Percentiles rank a stretch among this genome's conserved stretches.
Conservation (phyloP, 2,888 invertebrate species). For the Amphimallon solstitiale region DNA sequence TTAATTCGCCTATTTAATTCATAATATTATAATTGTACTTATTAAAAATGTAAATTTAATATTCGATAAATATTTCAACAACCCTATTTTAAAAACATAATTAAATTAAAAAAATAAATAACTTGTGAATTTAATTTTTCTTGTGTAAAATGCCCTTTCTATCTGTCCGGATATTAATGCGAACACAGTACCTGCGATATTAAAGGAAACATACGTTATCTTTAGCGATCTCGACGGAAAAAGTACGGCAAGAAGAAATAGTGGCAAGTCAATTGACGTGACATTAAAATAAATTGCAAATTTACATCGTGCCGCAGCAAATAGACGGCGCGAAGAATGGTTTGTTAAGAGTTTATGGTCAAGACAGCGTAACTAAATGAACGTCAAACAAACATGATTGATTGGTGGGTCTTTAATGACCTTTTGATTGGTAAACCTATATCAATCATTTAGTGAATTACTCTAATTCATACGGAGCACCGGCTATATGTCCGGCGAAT, state of each 20-base stretch:
- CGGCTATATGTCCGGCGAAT: neutral
- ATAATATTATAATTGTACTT: too few relatives aligned
- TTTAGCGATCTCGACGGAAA: neutral
- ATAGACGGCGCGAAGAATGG: constrained; percentile 22
- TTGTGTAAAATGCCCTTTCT: too few relatives aligned
- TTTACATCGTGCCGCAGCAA: constrained; percentile 19
- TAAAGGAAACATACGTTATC: constrained; percentile 1
- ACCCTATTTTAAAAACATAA: too few relatives aligned
- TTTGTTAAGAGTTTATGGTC: constrained; percentile 20
- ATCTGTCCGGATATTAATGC: too few relatives aligned
- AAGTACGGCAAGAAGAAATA: constrained; percentile 7
- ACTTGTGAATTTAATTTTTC: too few relatives aligned
- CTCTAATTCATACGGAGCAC: constrained; percentile 30
- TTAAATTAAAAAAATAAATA: too few relatives aligned
- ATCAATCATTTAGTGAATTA: constrained; percentile 39
- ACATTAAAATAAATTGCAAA: constrained; percentile 22
- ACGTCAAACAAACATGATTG: constrained; percentile 36
- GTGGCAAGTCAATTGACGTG: constrained; percentile 15
- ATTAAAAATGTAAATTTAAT: too few relatives aligned
- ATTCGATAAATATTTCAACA: too few relatives aligned
- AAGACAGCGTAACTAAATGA: constrained; percentile 33
- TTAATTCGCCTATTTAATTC: too few relatives aligned
- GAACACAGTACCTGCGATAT: neutral
- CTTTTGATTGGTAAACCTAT: constrained; percentile 34
- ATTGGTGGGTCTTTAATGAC: constrained; percentile 36